These are phyloP conservation scores for Actinia equina DNA, from an alignment of 64 coral and sea anemone genomes.

Conservation along the genomic window DNA sequence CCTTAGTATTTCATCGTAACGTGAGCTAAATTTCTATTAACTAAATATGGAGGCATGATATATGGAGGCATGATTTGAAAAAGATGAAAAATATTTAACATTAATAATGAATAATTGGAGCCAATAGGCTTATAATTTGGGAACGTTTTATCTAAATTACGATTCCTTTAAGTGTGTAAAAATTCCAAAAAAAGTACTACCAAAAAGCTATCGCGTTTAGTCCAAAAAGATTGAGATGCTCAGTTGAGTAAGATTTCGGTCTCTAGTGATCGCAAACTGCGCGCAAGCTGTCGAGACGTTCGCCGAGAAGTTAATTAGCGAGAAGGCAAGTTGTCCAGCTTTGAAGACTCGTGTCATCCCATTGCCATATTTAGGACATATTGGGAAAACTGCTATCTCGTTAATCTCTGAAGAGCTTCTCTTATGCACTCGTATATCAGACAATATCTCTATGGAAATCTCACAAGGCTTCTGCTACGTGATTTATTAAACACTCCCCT, in stretches of 20 bases:
- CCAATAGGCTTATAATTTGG: no score
- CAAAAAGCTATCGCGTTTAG: no score
- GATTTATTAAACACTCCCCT: conserved; percentile 2
- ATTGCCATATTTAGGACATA: neutral
- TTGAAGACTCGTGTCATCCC: neutral
- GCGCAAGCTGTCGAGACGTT: conserved; percentile 2
- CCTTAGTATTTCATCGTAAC: no score
- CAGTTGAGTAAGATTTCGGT: neutral
- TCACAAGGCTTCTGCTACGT: neutral
- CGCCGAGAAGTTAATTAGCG: conserved; percentile 5
- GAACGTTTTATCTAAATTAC: no score
- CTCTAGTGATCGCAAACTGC: neutral
- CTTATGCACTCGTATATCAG: neutral
- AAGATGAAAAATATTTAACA: no score
- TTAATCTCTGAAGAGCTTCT: neutral
- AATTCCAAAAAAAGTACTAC: no score
- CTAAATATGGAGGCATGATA: no score
- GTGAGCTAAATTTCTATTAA: no score
- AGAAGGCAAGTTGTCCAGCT: conserved; percentile 3
- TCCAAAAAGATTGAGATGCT: neutral
- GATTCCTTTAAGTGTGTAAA: no score
- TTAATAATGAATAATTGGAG: no score
- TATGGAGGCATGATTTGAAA: no score
- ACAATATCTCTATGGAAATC: neutral
- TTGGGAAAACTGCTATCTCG: neutral